These are phyloP conservation scores for Eurytoma californica DNA, from an alignment of 2,888 invertebrate species.

Conservation along the genomic window DNA sequence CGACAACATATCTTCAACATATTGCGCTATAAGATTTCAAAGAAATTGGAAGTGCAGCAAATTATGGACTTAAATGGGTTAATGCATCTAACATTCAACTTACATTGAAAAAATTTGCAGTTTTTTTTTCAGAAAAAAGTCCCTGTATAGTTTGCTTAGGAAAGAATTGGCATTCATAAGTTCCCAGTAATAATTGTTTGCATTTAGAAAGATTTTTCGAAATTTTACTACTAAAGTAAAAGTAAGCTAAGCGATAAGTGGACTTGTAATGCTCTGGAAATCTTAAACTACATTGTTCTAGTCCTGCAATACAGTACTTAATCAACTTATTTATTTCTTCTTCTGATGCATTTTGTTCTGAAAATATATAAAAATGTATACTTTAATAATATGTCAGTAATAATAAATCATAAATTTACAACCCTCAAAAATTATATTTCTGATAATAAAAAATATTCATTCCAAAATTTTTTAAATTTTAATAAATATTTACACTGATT, in stretches of 20 bases:
- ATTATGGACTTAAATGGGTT: no score
- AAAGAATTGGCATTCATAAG: constrained; percentile 79
- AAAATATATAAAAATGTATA: constrained; percentile 38
- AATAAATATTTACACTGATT: no score
- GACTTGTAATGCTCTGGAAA: constrained; percentile 96
- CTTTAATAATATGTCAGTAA: no score
- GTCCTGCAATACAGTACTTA: constrained; percentile 83
- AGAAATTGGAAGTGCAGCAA: no score
- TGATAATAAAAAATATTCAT: no score
- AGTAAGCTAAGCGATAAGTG: constrained; percentile 89
- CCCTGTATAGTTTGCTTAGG: constrained; percentile 84
- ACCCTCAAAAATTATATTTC: no score
- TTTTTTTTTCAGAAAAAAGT: constrained; percentile 89
- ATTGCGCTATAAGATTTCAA: no score
- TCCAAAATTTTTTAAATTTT: no score
- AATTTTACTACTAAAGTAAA: constrained; percentile 85
- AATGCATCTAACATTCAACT: constrained; percentile 64
- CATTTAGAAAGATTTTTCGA: constrained; percentile 83
- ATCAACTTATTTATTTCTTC: constrained; percentile 79
- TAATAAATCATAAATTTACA: no score
- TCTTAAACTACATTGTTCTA: constrained; percentile 89
- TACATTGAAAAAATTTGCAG: constrained; percentile 92
- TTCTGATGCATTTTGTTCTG: constrained; percentile 19
- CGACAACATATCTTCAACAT: no score
- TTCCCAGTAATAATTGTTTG: constrained; percentile 83